Evolutionary conservation across 2,113 vertebrate genomes (phyloP).

Genomic region (Dasyprocta punctata): DNA sequence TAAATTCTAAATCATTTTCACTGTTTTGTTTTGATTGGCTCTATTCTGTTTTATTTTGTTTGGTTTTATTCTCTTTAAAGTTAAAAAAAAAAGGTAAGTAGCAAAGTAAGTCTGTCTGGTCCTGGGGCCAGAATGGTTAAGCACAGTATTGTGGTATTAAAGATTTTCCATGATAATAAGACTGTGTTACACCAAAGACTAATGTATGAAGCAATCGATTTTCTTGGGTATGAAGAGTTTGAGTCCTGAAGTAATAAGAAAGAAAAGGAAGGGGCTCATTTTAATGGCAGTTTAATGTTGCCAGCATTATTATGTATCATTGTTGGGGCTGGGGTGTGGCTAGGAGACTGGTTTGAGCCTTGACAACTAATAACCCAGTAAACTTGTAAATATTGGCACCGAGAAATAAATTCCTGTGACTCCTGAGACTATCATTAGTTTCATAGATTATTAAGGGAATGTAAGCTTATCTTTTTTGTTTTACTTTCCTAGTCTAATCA

Average conservation of each 20-base stretch:
- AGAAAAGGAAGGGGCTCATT: neutral
- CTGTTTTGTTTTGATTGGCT: no score
- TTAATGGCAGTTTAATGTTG: neutral
- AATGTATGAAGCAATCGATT: neutral
- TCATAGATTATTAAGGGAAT: neutral
- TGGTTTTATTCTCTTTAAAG: no score
- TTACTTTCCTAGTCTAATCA: neutral
- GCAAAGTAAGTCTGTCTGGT: neutral
- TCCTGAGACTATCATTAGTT: neutral
- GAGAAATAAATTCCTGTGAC: neutral
- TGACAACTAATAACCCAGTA: slow-evolving; percentile 24
- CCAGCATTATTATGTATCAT: neutral
- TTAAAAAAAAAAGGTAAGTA: neutral
- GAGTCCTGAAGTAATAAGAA: neutral
- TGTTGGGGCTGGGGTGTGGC: neutral
- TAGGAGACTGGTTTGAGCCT: neutral
- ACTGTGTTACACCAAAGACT: neutral
- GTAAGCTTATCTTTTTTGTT: neutral
- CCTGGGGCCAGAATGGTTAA: slow-evolving; percentile 2
- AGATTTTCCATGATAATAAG: neutral
- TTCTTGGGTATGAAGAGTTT: slow-evolving; percentile 14
- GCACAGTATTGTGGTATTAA: neutral
- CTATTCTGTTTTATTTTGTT: no score
- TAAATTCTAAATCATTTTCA: no score
- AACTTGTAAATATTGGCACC: neutral